Conservation (phyloP, 2,113 vertebrate genomes). For the Verasper variegatus region DNA sequence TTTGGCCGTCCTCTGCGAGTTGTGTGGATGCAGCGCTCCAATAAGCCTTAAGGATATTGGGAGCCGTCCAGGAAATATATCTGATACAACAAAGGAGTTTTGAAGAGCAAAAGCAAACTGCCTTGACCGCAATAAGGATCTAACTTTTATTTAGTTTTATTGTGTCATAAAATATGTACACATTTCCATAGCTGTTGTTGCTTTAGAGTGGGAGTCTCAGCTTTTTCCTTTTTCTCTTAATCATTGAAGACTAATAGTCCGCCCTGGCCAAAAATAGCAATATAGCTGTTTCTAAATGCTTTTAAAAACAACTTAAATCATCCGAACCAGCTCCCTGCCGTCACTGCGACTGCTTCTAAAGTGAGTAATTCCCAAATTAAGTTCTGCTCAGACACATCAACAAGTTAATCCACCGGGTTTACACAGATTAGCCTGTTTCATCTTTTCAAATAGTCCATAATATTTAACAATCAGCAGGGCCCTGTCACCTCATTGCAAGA, state of each 20-base stretch:
- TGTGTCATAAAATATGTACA: not conserved
- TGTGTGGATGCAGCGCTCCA: conserved; percentile 72
- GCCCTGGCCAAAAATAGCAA: not conserved
- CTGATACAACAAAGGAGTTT: conserved; percentile 78
- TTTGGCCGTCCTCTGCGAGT: conserved; percentile 77
- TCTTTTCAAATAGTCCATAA: not conserved
- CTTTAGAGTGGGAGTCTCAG: not conserved
- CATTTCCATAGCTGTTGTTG: not conserved
- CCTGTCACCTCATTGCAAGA: no score
- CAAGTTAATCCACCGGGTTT: conserved; percentile 16
- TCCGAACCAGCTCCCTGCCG: not conserved
- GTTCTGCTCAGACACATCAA: conserved; percentile 9
- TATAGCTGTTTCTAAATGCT: not conserved
- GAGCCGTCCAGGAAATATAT: conserved; percentile 77
- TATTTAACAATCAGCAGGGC: not conserved
- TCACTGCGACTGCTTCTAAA: not conserved
- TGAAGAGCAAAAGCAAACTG: conserved; percentile 75
- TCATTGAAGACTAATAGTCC: not conserved
- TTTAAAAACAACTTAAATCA: not conserved
- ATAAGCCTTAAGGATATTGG: conserved; percentile 81
- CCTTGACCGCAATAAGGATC: conserved; percentile 57
- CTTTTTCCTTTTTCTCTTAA: not conserved
- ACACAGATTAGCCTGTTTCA: conserved; percentile 2
- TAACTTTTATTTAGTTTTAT: conserved; percentile 43
- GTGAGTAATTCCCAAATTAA: conserved; percentile 8